A percentile compares a stretch with the other conserved stretches of the same genome.
Conservation (phyloP, 2,113 vertebrate genomes). For the Gorsachius goisagi region DNA sequence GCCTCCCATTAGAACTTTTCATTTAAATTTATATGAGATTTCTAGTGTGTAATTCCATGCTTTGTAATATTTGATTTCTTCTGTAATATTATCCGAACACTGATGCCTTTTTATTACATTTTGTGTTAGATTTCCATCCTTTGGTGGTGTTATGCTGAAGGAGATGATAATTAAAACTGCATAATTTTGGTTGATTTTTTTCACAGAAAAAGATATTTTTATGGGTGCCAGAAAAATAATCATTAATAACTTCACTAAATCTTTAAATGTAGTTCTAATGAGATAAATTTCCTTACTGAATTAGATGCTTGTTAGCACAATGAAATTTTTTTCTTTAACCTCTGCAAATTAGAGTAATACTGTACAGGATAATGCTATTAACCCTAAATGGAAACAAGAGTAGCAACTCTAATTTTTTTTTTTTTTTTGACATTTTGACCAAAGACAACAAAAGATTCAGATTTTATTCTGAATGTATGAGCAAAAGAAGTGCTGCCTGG, state of each 20-base stretch:
- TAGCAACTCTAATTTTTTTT: background rate
- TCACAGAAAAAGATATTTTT: background rate
- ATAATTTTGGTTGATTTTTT: background rate
- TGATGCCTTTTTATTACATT: slow-evolving; percentile 29
- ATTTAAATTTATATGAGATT: slow-evolving; percentile 62
- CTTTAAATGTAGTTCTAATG: slow-evolving; percentile 13
- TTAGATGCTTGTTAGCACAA: background rate
- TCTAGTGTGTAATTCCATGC: slow-evolving; percentile 49
- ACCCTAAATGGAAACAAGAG: background rate
- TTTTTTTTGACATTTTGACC: background rate
- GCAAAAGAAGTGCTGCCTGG: background rate
- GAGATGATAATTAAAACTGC: slow-evolving; percentile 17
- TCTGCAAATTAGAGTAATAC: background rate
- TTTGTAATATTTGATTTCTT: slow-evolving; percentile 26
- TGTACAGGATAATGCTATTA: background rate
- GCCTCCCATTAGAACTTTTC: slow-evolving; percentile 32
- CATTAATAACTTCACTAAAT: background rate
- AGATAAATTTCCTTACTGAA: background rate
- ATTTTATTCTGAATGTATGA: background rate
- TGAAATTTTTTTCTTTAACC: background rate
- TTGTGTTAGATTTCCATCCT: background rate
- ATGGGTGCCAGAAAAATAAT: background rate
- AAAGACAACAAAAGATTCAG: background rate
- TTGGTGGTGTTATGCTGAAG: slow-evolving; percentile 5
- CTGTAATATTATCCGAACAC: slow-evolving; percentile 6